These are phyloP conservation scores for Harpagifer antarcticus DNA, from an alignment of 2,797 vertebrate species.

Conservation along the genomic window DNA sequence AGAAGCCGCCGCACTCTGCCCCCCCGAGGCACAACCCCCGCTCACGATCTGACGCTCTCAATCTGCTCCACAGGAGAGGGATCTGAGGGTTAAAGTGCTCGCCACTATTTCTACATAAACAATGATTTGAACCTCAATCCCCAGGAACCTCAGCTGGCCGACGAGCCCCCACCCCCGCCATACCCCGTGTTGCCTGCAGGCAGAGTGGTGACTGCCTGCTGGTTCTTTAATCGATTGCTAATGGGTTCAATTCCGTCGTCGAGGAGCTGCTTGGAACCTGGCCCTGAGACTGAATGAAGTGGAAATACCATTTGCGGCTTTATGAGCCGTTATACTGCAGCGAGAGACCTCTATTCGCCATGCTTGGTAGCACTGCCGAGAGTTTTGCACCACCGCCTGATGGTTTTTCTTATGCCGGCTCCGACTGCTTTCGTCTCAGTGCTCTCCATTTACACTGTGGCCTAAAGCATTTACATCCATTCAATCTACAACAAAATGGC, in stretches of 20 bases:
- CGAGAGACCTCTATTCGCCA: conserved; percentile 85
- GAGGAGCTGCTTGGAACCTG: conserved; percentile 85
- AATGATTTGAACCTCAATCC: conserved; percentile 77
- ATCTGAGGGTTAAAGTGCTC: conserved; percentile 66
- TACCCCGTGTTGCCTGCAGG: conserved; percentile 57
- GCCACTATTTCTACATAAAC: conserved; percentile 78
- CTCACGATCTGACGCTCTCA: conserved; percentile 47
- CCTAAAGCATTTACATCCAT: conserved; percentile 79
- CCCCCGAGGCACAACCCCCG: conserved; percentile 7
- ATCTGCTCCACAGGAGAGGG: conserved; percentile 64
- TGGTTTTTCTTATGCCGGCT: conserved; percentile 80
- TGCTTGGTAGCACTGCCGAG: conserved; percentile 82
- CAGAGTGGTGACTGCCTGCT: conserved; percentile 83
- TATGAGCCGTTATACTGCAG: conserved; percentile 88
- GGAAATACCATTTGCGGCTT: conserved; percentile 88
- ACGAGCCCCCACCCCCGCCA: conserved; percentile 38
- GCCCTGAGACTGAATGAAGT: conserved; percentile 87
- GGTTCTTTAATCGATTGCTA: conserved; percentile 90
- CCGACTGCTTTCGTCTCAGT: conserved; percentile 78
- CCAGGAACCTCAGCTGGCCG: conserved; percentile 54
- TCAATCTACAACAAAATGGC: conserved; percentile 74
- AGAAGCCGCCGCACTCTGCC: conserved; percentile 36
- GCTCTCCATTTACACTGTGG: conserved; percentile 81
- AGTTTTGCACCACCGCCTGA: conserved; percentile 82
- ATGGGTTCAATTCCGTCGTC: conserved; percentile 87